These are phyloP conservation scores for Ptyas mucosa DNA, from an alignment of 2,113 vertebrate genomes.

Conservation along the genomic window DNA sequence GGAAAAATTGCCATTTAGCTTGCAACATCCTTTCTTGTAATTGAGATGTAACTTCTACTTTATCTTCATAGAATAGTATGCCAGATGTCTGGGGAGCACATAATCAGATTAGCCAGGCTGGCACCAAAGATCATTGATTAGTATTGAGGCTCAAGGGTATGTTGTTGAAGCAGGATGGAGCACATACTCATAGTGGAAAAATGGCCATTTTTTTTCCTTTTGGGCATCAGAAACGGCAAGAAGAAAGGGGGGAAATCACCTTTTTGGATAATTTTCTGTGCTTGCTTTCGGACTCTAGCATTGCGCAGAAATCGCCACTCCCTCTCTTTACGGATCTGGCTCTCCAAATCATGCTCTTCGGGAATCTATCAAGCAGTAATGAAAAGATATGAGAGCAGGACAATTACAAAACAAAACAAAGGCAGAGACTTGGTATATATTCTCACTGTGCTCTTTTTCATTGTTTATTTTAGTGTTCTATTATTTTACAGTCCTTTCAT, in stretches of 20 bases:
- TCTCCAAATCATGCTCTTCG: slow-evolving; percentile 93
- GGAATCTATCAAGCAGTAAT: slow-evolving; percentile 75
- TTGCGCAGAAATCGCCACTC: slow-evolving; percentile 97
- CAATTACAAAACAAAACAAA: not conserved
- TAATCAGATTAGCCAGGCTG: rapidly evolving
- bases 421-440: not conserved
- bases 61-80: not conserved
- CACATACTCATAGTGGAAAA: not conserved
- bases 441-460: not conserved
- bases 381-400: not conserved
- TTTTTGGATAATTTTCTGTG: slow-evolving; percentile 84
- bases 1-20: not conserved
- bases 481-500: not conserved
- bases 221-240: not conserved
- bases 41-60: not conserved
- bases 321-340: slow-evolving; percentile 90
- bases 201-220: not conserved
- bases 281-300: slow-evolving; percentile 81
- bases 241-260: slow-evolving; percentile 66
- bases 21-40: not conserved
- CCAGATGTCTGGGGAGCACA: rapidly evolving
- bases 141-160: rapidly evolving
- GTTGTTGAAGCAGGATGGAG: not conserved
- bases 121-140: not conserved
- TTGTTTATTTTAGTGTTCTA: not conserved